Evolutionary conservation across 2,888 invertebrate genomes (phyloP), one percentile per base, ranked within the genome.

Genomic region (Drosophila meridiana): DNA sequence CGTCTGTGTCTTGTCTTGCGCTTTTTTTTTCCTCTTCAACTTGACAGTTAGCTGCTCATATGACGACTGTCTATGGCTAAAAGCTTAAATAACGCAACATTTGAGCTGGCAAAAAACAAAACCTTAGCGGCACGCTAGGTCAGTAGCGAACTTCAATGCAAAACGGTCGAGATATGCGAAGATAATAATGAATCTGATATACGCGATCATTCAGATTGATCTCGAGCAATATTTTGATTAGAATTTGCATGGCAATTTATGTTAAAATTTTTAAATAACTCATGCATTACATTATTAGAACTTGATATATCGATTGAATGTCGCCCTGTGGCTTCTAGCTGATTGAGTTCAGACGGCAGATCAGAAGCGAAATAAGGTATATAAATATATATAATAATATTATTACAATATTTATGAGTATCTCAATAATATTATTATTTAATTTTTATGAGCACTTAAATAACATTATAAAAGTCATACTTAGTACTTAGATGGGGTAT

Each of bases 91-190:
- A 76, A 64, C 60, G 60, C 60, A 72, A 67, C 63, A 66, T 43
- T 75, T 38, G 60, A 52, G 60, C 26, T 32, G 43, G 28, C 32
- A 26, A 58, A 58, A 57, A 57, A 14, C 26, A 34, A 56, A 14
- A n/a, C 43, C 72, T 67, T 64, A 65, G 67, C 62, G 66, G 61
- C 52, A 63, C 56, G 69, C 69, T 78, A 78, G 73, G 76, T 76
- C 76, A 76, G 53, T 34, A 36, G 36, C 28, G 55, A 30, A 14
- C 30, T 9, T 55, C 34, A 61, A 61, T 68, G 42, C 58, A 20
- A 53, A 14, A 28, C 55, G 67, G 40, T 11, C 42, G 53, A 36
- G 73, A 58, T 61, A 59, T 32, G 47, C n/a, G 6, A 8, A 50
- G 32, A 26, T 52, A n/a, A 34, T 36, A 52, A 13, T 13, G 1